phyloP scores from a whole-genome alignment of 92 coral and sea anemone genomes.

The Palythoa grandis region DNA sequence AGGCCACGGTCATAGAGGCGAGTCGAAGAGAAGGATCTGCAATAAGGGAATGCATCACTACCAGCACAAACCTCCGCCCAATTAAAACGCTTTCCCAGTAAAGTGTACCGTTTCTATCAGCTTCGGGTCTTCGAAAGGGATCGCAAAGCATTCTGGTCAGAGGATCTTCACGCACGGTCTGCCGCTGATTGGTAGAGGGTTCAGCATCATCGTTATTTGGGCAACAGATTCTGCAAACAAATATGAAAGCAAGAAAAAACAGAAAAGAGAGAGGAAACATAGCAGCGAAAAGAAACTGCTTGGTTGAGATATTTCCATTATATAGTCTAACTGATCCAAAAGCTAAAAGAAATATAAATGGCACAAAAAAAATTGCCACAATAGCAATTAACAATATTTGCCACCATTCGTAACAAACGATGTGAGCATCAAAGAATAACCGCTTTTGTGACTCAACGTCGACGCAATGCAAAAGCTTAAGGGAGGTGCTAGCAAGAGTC shows the following conservation, averaged over 20 bases:
- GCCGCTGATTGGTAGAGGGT: neutral
- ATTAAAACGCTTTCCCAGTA: slow-evolving; percentile 64
- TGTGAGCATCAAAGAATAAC: slow-evolving; percentile 44
- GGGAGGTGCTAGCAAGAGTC: slow-evolving; percentile 46
- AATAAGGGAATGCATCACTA: slow-evolving; percentile 42
- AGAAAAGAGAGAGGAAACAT: slow-evolving; percentile 48
- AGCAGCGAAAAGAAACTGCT: slow-evolving; percentile 39
- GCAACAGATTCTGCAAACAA: slow-evolving; percentile 2
- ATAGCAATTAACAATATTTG: slow-evolving; percentile 36
- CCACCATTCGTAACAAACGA: slow-evolving; percentile 62
- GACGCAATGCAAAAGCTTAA: slow-evolving; percentile 53
- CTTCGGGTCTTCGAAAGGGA: slow-evolving; percentile 44
- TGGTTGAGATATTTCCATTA: slow-evolving; percentile 42
- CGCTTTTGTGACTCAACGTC: slow-evolving; percentile 41
- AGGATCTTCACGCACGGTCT: slow-evolving; percentile 18
- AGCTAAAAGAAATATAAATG: slow-evolving; percentile 47
- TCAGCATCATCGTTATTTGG: neutral
- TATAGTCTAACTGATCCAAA: slow-evolving; percentile 53
- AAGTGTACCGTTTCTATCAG: slow-evolving; percentile 33
- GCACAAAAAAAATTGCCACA: slow-evolving; percentile 33
- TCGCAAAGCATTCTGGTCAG: slow-evolving; percentile 46
- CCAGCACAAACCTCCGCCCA: slow-evolving; percentile 49
- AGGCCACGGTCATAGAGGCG: slow-evolving; percentile 11
- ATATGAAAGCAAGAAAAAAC: slow-evolving; percentile 1
- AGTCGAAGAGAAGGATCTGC: slow-evolving; percentile 30